phyloP scores from a whole-genome alignment of 1,140 invertebrate species.

The Cydia strobilella region DNA sequence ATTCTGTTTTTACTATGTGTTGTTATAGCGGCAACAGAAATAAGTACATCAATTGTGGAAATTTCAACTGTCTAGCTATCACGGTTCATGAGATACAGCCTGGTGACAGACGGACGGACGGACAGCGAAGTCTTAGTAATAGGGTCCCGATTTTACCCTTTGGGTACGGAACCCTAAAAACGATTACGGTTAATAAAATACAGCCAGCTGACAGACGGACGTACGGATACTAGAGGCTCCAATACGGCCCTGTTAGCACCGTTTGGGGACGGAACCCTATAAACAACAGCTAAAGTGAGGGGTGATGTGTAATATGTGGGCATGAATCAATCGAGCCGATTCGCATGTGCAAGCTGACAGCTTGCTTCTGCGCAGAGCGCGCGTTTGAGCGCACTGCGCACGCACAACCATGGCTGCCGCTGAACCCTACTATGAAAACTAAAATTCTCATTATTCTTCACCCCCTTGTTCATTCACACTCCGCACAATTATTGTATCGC shows the following conservation, averaged over 20 bases:
- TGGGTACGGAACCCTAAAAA: too few relatives aligned
- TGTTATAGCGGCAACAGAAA: too few relatives aligned
- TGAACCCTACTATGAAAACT: conserved; percentile 48
- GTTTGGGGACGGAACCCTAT: background rate
- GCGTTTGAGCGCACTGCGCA: conserved; percentile 53
- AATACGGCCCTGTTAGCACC: background rate
- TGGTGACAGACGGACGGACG: too few relatives aligned
- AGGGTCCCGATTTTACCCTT: too few relatives aligned
- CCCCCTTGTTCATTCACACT: conserved; percentile 63
- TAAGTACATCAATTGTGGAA: too few relatives aligned
- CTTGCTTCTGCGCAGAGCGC: conserved; percentile 60
- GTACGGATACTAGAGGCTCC: background rate
- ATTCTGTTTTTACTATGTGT: too few relatives aligned
- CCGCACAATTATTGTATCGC: conserved; percentile 55
- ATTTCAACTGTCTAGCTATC: too few relatives aligned
- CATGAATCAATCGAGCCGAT: conserved; percentile 23
- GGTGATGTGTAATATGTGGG: too few relatives aligned
- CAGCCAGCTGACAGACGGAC: too few relatives aligned
- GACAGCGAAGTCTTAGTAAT: too few relatives aligned
- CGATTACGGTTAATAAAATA: background rate
- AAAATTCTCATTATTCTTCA: conserved; percentile 63
- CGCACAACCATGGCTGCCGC: conserved; percentile 46
- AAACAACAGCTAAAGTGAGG: background rate
- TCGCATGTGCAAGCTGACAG: conserved; percentile 34
- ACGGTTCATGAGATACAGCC: too few relatives aligned